phyloP scores from a whole-genome alignment of 1,140 invertebrate genomes.

The Pseudomyrmex flavicornis region DNA sequence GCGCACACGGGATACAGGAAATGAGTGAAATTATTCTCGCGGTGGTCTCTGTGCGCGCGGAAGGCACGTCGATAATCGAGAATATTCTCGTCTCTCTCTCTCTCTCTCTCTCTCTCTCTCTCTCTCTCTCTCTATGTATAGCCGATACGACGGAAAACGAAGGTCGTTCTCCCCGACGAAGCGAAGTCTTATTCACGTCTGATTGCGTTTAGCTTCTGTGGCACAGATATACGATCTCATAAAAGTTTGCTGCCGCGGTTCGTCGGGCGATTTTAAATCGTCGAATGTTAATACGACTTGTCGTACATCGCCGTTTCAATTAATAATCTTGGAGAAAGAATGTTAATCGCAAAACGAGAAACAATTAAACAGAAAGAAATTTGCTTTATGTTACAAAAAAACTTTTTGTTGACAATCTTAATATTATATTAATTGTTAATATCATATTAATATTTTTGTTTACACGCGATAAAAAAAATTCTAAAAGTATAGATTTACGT shows the following conservation, averaged over 20 bases:
- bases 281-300: constrained; percentile 43
- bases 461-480: neutral
- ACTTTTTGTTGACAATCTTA: neutral
- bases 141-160: constrained; percentile 40
- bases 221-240: constrained; percentile 48
- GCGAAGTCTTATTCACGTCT: constrained; percentile 50
- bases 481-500: neutral
- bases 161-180: neutral
- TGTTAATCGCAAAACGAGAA: neutral
- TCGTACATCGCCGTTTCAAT: constrained; percentile 27
- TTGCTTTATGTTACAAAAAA: neutral
- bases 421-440: too few species aligned
- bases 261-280: constrained; percentile 36
- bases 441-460: too few species aligned
- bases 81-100: constrained; percentile 12
- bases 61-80: constrained; percentile 48
- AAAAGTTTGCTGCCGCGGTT: constrained; percentile 34
- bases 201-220: constrained; percentile 46
- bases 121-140: neutral
- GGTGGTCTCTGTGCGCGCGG: neutral
- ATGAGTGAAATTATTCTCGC: constrained; percentile 34
- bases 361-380: neutral
- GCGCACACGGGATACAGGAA: constrained; percentile 12
- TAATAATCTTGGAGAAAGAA: neutral
- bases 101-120: neutral